These are phyloP conservation scores for Mus spicilegus DNA, from an alignment of 2,113 vertebrate genomes.

Conservation along the genomic window DNA sequence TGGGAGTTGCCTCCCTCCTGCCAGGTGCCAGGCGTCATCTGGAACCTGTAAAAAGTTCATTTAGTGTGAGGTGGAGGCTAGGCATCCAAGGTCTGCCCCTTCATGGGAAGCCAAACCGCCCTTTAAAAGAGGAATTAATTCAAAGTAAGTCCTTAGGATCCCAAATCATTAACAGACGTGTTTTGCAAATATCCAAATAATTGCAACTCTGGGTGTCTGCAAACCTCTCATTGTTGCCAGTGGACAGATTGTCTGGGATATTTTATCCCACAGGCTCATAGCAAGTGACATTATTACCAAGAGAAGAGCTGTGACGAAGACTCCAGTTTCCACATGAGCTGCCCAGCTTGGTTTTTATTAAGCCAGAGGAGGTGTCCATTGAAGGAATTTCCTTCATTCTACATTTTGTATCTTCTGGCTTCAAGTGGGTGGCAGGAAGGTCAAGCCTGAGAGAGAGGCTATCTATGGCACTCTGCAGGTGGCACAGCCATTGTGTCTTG, in stretches of 20 bases:
- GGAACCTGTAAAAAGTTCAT: constrained; percentile 92
- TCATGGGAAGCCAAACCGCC: constrained; percentile 70
- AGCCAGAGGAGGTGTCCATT: neutral
- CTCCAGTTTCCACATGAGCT: neutral
- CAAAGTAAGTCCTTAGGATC: constrained; percentile 69
- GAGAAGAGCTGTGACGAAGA: neutral
- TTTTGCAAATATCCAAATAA: constrained; percentile 53
- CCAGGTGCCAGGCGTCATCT: constrained; percentile 91
- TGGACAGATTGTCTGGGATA: neutral
- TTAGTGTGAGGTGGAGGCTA: constrained; percentile 72
- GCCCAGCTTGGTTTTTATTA: neutral
- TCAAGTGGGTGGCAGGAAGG: neutral
- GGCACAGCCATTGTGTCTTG: neutral
- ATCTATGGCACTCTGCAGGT: neutral
- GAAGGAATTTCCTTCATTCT: constrained; percentile 54
- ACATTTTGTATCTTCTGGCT: constrained; percentile 45
- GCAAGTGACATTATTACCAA: too few relatives aligned
- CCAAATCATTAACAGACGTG: constrained; percentile 74
- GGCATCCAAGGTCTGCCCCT: constrained; percentile 69
- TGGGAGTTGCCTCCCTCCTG: constrained; percentile 85
- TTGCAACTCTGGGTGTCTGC: constrained; percentile 14
- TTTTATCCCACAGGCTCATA: too few relatives aligned
- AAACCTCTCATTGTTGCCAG: neutral
- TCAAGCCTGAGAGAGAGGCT: neutral
- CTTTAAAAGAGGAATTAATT: constrained; percentile 73